Conservation (phyloP, 1,140 invertebrate genomes). For the Amphibalanus amphitrite region DNA sequence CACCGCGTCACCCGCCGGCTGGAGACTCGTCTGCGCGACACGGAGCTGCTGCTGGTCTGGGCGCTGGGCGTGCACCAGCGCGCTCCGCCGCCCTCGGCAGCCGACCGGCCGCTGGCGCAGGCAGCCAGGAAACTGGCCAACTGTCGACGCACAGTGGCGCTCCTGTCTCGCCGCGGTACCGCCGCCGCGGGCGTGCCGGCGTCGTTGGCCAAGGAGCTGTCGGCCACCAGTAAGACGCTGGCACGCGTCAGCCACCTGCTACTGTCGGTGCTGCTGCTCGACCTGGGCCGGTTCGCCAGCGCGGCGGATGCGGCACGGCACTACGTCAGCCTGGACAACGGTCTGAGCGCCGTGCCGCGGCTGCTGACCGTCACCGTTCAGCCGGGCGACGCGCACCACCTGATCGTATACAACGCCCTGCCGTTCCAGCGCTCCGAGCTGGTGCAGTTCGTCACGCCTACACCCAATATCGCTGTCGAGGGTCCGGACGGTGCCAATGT, state of each 20-base stretch:
- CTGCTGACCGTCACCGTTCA: conserved; percentile 34
- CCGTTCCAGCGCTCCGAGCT: conserved; percentile 54
- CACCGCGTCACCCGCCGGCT: conserved; percentile 74
- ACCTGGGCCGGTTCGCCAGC: not conserved
- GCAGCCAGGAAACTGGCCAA: conserved; percentile 62
- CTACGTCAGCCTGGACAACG: not conserved
- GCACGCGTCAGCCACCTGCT: not conserved
- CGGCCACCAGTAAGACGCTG: not conserved
- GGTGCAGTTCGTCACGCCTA: conserved; percentile 48
- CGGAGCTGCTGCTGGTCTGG: conserved; percentile 76
- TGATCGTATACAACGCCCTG: conserved; percentile 65
- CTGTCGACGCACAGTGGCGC: conserved; percentile 43
- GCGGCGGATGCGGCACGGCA: not conserved
- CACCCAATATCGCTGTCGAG: conserved; percentile 48
- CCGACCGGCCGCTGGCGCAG: conserved; percentile 41
- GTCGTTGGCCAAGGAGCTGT: not conserved
- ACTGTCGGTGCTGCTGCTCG: not conserved
- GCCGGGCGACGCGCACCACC: conserved; percentile 15
- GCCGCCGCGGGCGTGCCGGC: no score
- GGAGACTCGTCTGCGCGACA: conserved; percentile 60
- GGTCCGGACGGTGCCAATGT: conserved; percentile 38
- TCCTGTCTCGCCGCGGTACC: not conserved
- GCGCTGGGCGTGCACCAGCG: conserved; percentile 55
- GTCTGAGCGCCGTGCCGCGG: conserved; percentile 31
- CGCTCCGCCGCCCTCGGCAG: conserved; percentile 10